Evolutionary conservation across 2,113 vertebrate genomes (phyloP).

Genomic region (Ophthalmolycus amberensis): DNA sequence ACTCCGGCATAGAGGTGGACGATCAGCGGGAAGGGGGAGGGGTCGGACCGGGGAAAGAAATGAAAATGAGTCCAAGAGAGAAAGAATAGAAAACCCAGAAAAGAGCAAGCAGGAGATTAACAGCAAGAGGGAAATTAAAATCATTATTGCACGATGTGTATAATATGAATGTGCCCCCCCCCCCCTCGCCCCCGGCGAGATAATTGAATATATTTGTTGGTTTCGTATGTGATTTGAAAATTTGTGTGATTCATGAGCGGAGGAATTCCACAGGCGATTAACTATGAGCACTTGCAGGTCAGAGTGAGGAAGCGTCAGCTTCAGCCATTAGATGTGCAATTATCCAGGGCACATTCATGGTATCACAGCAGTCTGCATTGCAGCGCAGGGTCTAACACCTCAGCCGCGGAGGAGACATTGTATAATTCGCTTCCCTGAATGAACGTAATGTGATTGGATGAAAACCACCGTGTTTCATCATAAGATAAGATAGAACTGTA

Average conservation of each 20-base stretch:
- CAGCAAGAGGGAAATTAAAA: conserved; percentile 14
- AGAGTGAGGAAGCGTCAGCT: conserved; percentile 36
- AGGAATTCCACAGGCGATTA: conserved; percentile 52
- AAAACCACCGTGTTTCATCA: neutral
- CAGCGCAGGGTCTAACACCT: neutral
- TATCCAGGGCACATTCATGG: conserved; percentile 41
- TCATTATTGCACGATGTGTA: conserved; percentile 36
- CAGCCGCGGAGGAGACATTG: neutral
- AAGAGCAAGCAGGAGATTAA: conserved; percentile 18
- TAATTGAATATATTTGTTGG: conserved; percentile 49
- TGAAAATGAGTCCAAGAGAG: neutral
- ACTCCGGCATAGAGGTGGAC: conserved; percentile 8
- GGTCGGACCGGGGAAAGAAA: neutral
- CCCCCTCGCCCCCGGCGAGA: neutral
- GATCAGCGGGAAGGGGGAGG: neutral
- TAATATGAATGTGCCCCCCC: conserved; percentile 9
- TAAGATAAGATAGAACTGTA: neutral
- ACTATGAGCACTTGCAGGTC: neutral
- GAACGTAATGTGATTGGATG: conserved; percentile 14
- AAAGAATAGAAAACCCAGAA: conserved; percentile 6
- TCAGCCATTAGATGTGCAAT: conserved; percentile 49
- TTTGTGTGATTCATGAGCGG: conserved; percentile 35
- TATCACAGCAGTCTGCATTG: conserved; percentile 6
- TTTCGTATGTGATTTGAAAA: conserved; percentile 46
- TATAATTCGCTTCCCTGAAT: conserved; percentile 30